Evolutionary conservation across 2,888 invertebrate species (phyloP), one percentile per base, ranked within the genome.

Genomic region (Orthosia gracilis): DNA sequence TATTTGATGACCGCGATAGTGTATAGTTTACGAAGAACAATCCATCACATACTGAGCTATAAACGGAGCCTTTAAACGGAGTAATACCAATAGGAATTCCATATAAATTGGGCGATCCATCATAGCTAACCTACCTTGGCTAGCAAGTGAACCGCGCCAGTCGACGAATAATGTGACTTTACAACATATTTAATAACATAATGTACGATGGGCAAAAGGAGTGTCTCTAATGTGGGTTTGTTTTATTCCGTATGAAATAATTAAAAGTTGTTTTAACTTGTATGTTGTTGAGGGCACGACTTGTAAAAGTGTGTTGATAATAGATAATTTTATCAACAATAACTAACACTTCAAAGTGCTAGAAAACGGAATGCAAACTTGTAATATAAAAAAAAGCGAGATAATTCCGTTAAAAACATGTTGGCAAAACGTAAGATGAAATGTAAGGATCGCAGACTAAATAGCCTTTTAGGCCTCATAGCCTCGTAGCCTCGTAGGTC

Each of bases 41-140:
- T 93, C 91, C 89, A 93, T 93, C 92, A 93, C 85, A 76, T 63
- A 49, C 70, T 83, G 76, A 84, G 87, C 88, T 89, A 89, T 91
- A 88, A 82, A 85, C n/a, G n/a, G n/a, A 81, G 87, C 85, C 79
- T 88, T 80, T 91, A 90, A 89, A 90, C 86, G 84, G 82, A 88
- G 88, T 88, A 83, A 88, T 88, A 85, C 85, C 83, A 82, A 83
- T 83, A 79, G 78, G 84, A 86, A 87, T 88, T 74, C 70, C 72
- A 87, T 77, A 87, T 84, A 88, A 86, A 85, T 83, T 83, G 84
- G 76, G 79, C 71, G 81, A 87, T 88, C 88, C 83, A 87, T 86
- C 85, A 86, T 75, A 57, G 58, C 83, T 50, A 40, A 49, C 73
- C 64, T 57, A 77, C 78, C 58, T 73, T 61, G 78, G 76, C 54